Percentiles rank a stretch among this genome's conserved stretches.
Evolutionary conservation across 2,888 invertebrate species (phyloP).

Genomic region (Trichogramma dendrolimi): DNA sequence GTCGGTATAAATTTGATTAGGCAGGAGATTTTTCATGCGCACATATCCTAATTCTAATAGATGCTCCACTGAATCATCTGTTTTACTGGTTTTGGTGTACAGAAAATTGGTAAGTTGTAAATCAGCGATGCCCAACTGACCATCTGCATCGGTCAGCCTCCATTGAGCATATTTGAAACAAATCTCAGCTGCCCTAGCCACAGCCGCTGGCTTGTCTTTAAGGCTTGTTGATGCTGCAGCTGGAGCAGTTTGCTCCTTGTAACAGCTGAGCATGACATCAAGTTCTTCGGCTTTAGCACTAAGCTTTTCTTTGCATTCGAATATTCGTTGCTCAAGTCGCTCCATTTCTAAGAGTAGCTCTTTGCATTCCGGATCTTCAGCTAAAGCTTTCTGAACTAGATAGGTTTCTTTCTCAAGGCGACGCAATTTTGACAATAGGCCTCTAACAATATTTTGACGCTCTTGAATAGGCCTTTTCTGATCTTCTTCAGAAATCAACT

Average conservation of each 20-base stretch:
- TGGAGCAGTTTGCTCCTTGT: conserved; percentile 73
- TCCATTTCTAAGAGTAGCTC: conserved; percentile 66
- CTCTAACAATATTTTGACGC: conserved; percentile 70
- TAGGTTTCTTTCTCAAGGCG: conserved; percentile 87
- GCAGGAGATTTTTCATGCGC: conserved; percentile 89
- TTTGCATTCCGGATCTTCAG: conserved; percentile 64
- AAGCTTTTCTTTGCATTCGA: conserved; percentile 85
- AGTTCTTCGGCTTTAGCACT: conserved; percentile 87
- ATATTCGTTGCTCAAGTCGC: conserved; percentile 71
- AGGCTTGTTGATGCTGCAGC: conserved; percentile 58
- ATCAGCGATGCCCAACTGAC: conserved; percentile 96
- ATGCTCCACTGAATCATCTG: conserved; percentile 96
- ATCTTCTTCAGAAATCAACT: conserved; percentile 85
- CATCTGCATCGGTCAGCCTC: conserved; percentile 95
- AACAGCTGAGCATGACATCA: conserved; percentile 91
- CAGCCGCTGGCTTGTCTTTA: conserved; percentile 69
- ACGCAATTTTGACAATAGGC: conserved; percentile 75
- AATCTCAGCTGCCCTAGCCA: conserved; percentile 85
- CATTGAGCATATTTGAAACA: conserved; percentile 98
- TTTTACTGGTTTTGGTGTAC: conserved; percentile 93
- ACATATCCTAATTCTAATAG: conserved; percentile 93
- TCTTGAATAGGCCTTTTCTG: conserved; percentile 88
- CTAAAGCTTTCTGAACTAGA: conserved; percentile 74
- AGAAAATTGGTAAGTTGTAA: conserved; percentile 92
- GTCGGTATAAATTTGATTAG: conserved; percentile 90